Percentiles rank a stretch among this genome's conserved stretches.
Evolutionary conservation across 2,797 vertebrate species (phyloP).

Genomic region (Rhabdophis nuchalis): DNA sequence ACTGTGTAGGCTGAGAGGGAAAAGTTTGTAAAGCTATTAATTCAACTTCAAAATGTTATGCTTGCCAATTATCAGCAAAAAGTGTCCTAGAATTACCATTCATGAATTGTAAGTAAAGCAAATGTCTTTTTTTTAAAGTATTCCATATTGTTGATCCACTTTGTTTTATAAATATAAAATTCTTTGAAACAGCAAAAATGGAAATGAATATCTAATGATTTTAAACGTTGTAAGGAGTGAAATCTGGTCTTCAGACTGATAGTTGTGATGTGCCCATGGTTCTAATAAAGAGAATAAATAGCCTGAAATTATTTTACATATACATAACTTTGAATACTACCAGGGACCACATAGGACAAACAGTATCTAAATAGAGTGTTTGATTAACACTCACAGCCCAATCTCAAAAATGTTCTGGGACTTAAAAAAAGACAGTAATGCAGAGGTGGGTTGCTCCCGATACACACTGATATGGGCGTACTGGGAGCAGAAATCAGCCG

Average conservation of each 20-base stretch:
- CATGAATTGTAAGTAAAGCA: background rate
- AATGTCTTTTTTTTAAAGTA: background rate
- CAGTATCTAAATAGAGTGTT: background rate
- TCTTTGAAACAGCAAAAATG: background rate
- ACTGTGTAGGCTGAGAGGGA: background rate
- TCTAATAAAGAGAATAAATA: background rate
- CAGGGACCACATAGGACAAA: background rate
- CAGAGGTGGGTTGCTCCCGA: too few relatives aligned
- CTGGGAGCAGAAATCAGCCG: too few relatives aligned
- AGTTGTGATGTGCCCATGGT: background rate
- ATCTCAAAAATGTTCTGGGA: background rate
- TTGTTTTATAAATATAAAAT: background rate
- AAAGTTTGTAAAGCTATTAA: background rate
- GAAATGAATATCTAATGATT: background rate
- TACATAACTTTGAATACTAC: background rate
- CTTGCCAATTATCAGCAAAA: background rate
- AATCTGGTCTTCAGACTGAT: background rate
- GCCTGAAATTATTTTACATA: background rate
- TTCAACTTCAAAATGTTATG: background rate
- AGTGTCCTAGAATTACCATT: background rate
- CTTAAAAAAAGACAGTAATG: background rate
- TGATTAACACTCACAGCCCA: background rate
- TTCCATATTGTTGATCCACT: background rate
- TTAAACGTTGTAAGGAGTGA: background rate
- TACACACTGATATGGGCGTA: too few relatives aligned